Conservation (phyloP, 2,888 invertebrate genomes). For the Nephrotoma appendiculata region DNA sequence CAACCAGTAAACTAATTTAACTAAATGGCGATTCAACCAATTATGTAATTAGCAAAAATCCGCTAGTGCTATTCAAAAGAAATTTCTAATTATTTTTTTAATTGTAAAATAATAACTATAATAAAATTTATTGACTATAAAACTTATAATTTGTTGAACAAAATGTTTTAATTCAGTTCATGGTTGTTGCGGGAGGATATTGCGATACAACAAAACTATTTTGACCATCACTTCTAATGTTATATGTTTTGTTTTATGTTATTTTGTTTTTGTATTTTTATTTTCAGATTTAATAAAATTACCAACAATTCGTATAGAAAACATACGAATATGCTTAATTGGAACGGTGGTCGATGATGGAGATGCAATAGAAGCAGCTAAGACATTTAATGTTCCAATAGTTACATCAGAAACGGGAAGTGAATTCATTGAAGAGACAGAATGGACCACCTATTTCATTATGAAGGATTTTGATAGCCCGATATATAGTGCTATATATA, state of each 20-base stretch:
- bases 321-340: constrained; percentile 47
- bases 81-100: neutral
- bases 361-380: constrained; percentile 39
- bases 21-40: neutral
- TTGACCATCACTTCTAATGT: neutral
- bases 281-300: constrained; percentile 24
- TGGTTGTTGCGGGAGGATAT: neutral
- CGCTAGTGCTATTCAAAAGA: neutral
- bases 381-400: constrained; percentile 46
- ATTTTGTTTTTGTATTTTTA: neutral
- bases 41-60: neutral
- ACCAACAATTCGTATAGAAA: constrained; percentile 27
- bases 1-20: neutral
- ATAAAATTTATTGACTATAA: neutral
- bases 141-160: neutral
- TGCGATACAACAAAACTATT: neutral
- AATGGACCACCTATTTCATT: constrained; percentile 52
- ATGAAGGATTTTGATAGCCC: constrained; percentile 53
- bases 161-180: neutral
- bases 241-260: neutral
- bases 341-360: constrained; percentile 40
- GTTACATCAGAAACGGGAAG: constrained; percentile 44
- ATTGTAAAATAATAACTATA: neutral
- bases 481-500: constrained; percentile 46
- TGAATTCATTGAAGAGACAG: constrained; percentile 41